Evolutionary conservation across 2,888 invertebrate genomes (phyloP).

Genomic region (Bimastos eiseni): DNA sequence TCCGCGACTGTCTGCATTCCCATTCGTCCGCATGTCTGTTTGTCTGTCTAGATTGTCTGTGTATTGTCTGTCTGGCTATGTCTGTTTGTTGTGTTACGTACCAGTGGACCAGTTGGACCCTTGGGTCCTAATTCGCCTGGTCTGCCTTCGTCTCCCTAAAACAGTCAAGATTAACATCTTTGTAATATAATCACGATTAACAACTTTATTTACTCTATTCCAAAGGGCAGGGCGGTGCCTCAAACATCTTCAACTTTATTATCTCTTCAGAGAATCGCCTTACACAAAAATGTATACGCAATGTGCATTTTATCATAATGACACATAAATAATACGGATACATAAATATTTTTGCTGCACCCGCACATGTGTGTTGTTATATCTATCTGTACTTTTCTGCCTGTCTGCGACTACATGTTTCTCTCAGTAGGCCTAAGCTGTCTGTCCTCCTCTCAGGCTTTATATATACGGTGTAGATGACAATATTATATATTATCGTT

Average conservation of each 20-base stretch:
- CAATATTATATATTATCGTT: neutral
- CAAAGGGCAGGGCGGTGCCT: neutral
- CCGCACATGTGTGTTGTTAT: neutral
- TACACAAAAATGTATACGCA: neutral
- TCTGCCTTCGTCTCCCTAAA: constrained; percentile 16
- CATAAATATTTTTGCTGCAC: neutral
- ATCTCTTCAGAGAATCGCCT: neutral
- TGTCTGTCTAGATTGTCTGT: neutral
- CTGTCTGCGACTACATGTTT: neutral
- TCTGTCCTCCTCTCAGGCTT: neutral
- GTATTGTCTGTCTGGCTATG: neutral
- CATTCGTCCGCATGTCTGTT: neutral
- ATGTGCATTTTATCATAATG: neutral
- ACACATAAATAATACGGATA: neutral
- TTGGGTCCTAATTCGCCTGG: neutral
- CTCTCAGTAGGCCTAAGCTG: neutral
- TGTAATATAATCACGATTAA: neutral
- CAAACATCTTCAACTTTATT: neutral
- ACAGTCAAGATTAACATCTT: neutral
- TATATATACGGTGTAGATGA: neutral
- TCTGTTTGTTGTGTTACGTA: neutral
- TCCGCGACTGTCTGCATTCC: neutral
- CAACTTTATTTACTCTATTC: neutral
- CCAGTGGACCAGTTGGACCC: neutral
- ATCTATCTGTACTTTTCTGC: neutral